Evolutionary conservation across 2,797 vertebrate genomes (phyloP).

Genomic region (Enteromius unitaeniatus): DNA sequence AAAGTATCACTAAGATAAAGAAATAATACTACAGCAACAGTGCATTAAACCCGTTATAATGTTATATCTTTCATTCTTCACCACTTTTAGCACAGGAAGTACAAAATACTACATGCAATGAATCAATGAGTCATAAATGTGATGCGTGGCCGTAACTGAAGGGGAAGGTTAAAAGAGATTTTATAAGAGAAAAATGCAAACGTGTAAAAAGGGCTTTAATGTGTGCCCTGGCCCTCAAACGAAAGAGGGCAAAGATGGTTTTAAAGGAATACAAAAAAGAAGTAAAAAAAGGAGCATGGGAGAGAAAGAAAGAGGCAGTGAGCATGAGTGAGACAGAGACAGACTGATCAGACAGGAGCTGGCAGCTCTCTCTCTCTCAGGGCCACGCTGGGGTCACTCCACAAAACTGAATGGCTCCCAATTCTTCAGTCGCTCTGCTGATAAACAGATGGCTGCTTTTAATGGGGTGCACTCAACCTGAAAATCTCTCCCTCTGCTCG

Average conservation of each 20-base stretch:
- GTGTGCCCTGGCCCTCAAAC: slow-evolving; percentile 23
- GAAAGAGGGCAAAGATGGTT: slow-evolving; percentile 36
- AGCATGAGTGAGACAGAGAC: slow-evolving; percentile 46
- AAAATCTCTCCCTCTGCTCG: slow-evolving; percentile 58
- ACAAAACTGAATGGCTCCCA: slow-evolving; percentile 59
- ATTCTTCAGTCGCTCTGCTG: slow-evolving; percentile 55
- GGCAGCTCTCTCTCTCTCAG: slow-evolving; percentile 61
- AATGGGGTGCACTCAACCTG: slow-evolving; percentile 69
- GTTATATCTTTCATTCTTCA: background rate
- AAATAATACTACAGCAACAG: background rate
- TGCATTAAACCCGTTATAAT: background rate
- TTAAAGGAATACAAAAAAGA: slow-evolving; percentile 22
- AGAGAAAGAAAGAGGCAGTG: slow-evolving; percentile 29
- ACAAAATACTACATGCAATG: background rate
- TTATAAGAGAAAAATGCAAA: slow-evolving; percentile 26
- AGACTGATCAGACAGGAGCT: slow-evolving; percentile 56
- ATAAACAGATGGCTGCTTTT: slow-evolving; percentile 72
- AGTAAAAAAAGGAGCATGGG: slow-evolving; percentile 32
- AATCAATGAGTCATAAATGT: background rate
- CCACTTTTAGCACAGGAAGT: background rate
- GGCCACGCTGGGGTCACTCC: slow-evolving; percentile 54
- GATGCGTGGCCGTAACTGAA: background rate
- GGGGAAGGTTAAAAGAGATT: slow-evolving; percentile 27
- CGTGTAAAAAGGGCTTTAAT: slow-evolving; percentile 26
- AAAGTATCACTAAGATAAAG: background rate